Base-by-base conservation (phyloP, 2,113 vertebrate genomes). In the Rhinoderma darwinii region DNA sequence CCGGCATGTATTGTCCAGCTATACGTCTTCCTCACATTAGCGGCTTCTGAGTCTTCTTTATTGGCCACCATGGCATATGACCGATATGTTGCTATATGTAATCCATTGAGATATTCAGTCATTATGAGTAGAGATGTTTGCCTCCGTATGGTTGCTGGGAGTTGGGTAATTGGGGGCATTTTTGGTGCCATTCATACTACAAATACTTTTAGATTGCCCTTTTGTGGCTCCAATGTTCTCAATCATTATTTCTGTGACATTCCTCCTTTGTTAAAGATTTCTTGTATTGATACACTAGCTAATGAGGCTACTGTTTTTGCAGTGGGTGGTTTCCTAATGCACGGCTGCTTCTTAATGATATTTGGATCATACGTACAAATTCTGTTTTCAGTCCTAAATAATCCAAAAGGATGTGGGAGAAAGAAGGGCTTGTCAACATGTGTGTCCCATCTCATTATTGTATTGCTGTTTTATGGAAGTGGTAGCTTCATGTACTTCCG, bases 191-290 rank as follows among this genome's bases (percentile, higher is more conserved):
- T 84, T 75, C 83, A 84, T 15, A 84, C 83, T 20, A 32, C 32
- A 5, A 84, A 84, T 37, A 84, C 83, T 30, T 84, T 84, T 30
- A 89, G 73, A 32, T 87, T 92, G 25, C 88, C 88, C 35, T 91
- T 90, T 72, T 91, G 90, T 54, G 35, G 72, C 7, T 81, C 90
- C 20, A 90, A 90, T 41, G 32, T 83, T 17, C 83, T 92, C 73
- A 90, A 92, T 22, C 90, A 91, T 32, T 92, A 89, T 75, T 92
- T 91, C 78, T 91, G 91, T 88, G 89, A 91, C 30, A 89, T 91
- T 68, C 89, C 89, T 22, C 90, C 90, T 12, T 86, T 92, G 77
- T 86, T 91, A 54, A 70, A 59, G 39, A 86, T 92, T 85, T 89
- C 88, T 5, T 91, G 90, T 14, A 88, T 88, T 43, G 84, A 89